phyloP scores from a whole-genome alignment of 1,140 invertebrate species.

The Bombus terrestris region DNA sequence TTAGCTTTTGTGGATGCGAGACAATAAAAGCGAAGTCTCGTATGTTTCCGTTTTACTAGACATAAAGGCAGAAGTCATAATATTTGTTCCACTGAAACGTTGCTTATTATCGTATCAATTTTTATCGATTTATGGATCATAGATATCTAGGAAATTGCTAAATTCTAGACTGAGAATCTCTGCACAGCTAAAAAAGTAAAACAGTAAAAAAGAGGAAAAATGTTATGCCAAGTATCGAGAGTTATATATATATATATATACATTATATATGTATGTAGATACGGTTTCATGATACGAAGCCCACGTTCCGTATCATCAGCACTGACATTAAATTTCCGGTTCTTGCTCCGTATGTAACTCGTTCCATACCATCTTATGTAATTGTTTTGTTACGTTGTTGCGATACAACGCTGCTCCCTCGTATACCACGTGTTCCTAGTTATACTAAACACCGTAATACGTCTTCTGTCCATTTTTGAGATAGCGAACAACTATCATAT shows the following conservation, averaged over 20 bases:
- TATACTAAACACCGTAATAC: neutral
- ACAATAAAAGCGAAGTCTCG: neutral
- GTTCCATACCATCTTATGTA: neutral
- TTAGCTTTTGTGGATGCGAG: neutral
- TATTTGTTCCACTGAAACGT: neutral
- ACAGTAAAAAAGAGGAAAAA: neutral
- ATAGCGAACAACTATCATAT: neutral
- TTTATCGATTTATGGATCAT: neutral
- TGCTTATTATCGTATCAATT: neutral
- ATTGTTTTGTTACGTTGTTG: constrained; percentile 22
- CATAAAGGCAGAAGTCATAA: neutral
- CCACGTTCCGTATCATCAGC: constrained; percentile 1
- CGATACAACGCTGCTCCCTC: neutral
- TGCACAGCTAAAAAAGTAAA: neutral
- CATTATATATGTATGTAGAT: neutral
- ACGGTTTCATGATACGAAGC: neutral
- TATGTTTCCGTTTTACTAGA: neutral
- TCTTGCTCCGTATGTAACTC: constrained; percentile 4
- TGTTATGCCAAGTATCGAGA: neutral
- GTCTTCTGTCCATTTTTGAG: neutral
- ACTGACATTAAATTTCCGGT: constrained; percentile 29
- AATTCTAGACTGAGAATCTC: no score
- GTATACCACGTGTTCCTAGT: neutral
- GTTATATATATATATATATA: neutral
- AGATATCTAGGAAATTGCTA: neutral